Evolutionary conservation across 1,140 invertebrate species (phyloP), one percentile per base, ranked within the genome.

Genomic region (Drosophila malerkotliana): DNA sequence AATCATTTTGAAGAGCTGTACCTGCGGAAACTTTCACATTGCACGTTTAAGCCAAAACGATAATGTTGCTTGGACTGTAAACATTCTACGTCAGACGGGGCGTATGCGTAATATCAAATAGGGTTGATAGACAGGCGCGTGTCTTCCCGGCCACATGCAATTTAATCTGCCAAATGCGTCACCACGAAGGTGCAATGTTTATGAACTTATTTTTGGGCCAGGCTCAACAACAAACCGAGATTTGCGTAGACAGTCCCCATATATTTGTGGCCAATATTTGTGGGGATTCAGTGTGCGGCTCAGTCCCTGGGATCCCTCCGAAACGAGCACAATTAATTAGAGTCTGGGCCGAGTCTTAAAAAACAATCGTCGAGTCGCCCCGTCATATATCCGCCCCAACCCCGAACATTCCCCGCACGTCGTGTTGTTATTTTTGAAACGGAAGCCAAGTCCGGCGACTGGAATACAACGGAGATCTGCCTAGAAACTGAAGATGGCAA

Each of bases 321-420:
- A 90, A 90, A 81, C 88, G 77, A 71, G 74, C 71, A 71, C 88
- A 90, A 90, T 90, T 90, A 90, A 90, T 90, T 90, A 90, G 88
- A 88, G 83, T 72, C 83, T 85, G 68, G 39, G n/a, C 30, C 1
- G 12, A 10, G 24, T n/a, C n/a, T 28, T 51, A n/a, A 57, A 85
- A 87, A 88, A 88, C 82, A 88, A 87, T 83, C 28, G 52, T 55
- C 30, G 15, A 41, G 21, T 28, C 21, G 30, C 34, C 3, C 10
- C 34, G 10, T 1, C 39, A 2, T 1, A 28, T 18, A 18, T 18
- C 1, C 18, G 1, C 26, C 55, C 41, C 34, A 6, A 4, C 14
- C 18, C 15, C 4, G 41, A 45, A 6, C 7, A 5, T 10, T 26
- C 32, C 12, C n/a, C 45, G 21, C 18, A 28, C 14, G 32, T 30